Percentiles rank a stretch among this genome's conserved stretches.
These are phyloP conservation scores for Drosophila albomicans DNA, from an alignment of 1,140 invertebrate genomes.

Conservation along the genomic window DNA sequence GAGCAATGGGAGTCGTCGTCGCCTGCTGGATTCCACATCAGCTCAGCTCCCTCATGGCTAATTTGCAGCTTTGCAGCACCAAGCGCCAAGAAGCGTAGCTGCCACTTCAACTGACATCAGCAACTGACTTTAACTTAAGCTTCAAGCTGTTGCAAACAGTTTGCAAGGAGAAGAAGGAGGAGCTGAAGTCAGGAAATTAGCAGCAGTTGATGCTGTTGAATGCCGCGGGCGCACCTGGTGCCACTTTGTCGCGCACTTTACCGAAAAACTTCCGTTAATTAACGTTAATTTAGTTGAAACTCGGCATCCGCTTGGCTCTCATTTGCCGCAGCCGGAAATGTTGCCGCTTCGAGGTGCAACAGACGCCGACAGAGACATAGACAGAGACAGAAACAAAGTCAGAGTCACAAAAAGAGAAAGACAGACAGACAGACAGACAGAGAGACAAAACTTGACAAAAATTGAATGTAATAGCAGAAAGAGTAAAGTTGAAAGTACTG, in stretches of 20 bases:
- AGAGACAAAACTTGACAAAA: conserved; percentile 4
- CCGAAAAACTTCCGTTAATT: conserved; percentile 79
- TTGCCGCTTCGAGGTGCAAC: conserved; percentile 45
- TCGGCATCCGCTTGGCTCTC: conserved; percentile 58
- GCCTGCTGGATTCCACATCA: not conserved
- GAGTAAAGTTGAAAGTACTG: conserved; percentile 12
- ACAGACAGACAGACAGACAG: not conserved
- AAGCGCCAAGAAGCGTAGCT: not conserved
- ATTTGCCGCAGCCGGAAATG: conserved; percentile 60
- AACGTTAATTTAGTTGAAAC: conserved; percentile 83
- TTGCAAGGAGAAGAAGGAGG: too few relatives aligned
- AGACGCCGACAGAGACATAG: not conserved
- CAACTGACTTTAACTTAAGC: conserved; percentile 33
- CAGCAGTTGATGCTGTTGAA: conserved; percentile 2
- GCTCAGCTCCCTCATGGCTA: conserved; percentile 25
- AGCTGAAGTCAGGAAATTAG: not conserved
- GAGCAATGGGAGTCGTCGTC: not conserved
- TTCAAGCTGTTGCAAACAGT: not conserved
- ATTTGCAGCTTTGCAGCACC: conserved; percentile 29
- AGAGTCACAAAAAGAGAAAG: not conserved
- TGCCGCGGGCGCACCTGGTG: conserved; percentile 38
- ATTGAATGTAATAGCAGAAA: conserved; percentile 23
- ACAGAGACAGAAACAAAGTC: not conserved
- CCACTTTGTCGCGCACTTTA: conserved; percentile 52
- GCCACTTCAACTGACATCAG: conserved; percentile 47